Base-by-base conservation (phyloP, 1,140 invertebrate genomes). In the Manduca sexta region DNA sequence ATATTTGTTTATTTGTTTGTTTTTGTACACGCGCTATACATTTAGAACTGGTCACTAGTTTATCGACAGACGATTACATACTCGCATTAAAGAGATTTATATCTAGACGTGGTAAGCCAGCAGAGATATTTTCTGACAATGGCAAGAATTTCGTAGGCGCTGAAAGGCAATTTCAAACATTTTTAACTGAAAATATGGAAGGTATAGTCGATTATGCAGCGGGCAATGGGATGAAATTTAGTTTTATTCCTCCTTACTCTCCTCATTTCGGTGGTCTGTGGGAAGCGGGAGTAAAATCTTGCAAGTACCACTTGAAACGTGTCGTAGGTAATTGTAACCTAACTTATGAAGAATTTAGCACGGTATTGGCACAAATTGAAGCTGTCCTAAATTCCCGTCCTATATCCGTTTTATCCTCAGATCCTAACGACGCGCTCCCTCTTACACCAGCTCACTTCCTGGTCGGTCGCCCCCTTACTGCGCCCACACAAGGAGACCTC, bases 21-120 rank as follows among this genome's bases (percentile, higher is more conserved):
- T 34, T 34, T 11, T 10, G 7, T n/a, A 34, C 33, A 6, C 33
- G 58, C n/a, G 61, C 67, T 2, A 37, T 73, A 12, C 65, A 76
- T 35, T 34, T 74, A 6, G 68, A 74, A 15, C 10, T 64, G 1
- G 52, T 60, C 0, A 30, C 33, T 11, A 37, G 58, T 15, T 29
- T 60, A 11, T 52, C 52, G 0, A 56, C 56, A 4, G 54, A 63
- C 14, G 35, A 42, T 2, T 82, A 84, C 53, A 34, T 84, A 3
- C 57, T 61, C 35, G 60, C 68, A 10, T 46, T 85, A 2, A 52
- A 66, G 14, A 15, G 78, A 34, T 84, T 87, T 51, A 57, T 56
- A 8, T 12, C 56, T 2, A 12, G 64, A 15, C 44, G 76, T 50
- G 73, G 70, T 15, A 40, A 46, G 8, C 57, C 64, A 0, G 15